phyloP scores from a whole-genome alignment of 2,888 invertebrate genomes.

The Chaitophorus viminalis region DNA sequence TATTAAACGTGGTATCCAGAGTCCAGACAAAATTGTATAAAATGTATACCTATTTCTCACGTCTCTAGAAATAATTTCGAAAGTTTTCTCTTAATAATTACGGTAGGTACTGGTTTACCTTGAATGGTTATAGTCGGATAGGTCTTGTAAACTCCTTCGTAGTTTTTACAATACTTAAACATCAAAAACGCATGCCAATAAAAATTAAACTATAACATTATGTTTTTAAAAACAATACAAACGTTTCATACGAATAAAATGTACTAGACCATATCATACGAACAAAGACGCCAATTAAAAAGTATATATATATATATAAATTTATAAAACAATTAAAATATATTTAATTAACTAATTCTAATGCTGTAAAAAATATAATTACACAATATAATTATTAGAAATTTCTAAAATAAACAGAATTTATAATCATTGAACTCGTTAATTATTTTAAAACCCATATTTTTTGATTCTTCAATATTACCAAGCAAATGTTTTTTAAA shows the following conservation, averaged over 20 bases:
- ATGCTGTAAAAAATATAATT: not conserved
- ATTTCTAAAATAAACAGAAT: not conserved
- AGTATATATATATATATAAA: not conserved
- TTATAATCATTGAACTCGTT: not conserved
- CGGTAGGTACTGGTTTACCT: too few relatives aligned
- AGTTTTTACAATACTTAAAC: too few relatives aligned
- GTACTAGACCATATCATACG: not conserved
- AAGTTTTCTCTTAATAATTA: too few relatives aligned
- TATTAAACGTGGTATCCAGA: too few relatives aligned
- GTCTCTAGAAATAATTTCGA: too few relatives aligned
- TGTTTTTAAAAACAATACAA: not conserved
- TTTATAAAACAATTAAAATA: not conserved
- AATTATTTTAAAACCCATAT: not conserved
- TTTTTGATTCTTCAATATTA: not conserved
- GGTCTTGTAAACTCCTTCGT: too few relatives aligned
- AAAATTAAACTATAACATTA: not conserved
- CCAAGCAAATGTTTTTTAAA: too few relatives aligned
- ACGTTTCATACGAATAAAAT: not conserved
- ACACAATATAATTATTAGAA: not conserved
- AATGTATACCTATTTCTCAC: too few relatives aligned
- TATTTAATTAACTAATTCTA: not conserved
- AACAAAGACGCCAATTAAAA: not conserved
- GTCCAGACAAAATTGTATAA: too few relatives aligned
- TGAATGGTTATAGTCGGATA: too few relatives aligned
- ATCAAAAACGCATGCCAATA: not conserved